Base-by-base conservation (phyloP, 2,797 vertebrate species). In the Pseudomugil gertrudae region DNA sequence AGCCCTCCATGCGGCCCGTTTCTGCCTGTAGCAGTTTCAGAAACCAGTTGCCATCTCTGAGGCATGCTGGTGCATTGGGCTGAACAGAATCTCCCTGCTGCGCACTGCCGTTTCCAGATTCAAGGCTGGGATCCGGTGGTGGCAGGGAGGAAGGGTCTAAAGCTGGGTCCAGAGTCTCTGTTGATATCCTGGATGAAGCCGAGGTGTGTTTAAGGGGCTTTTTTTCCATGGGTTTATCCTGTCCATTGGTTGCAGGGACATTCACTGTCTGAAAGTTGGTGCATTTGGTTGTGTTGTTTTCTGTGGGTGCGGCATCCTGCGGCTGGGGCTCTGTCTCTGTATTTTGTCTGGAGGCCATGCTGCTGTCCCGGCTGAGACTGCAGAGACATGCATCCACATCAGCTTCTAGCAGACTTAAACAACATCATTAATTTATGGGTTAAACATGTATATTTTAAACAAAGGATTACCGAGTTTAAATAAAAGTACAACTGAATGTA, bases 1-100 rank as follows among this genome's bases (percentile, higher is more conserved):
- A 99, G 68, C 98, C 98, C 79, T 99, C 97, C 88, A 99, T 95
- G 63, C 98, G 94, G 68, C 97, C 97, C 0, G 96, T 97, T 86
- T 99, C 98, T 0, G 97, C 97, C 91, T 98, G 96, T 80, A 99
- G 94, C 65, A 99, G 94, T 90, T 99, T 99, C 82, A 99, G 91
- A 86, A 99, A 99, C 98, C 97, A 99, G 86, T 96, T 97, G 27
- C 98, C 98, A 0, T 99, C 98, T 66, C 96, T 92, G 70, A 96
- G 93, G 84, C 98, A 99, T 27, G 83, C 75, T 30, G 82, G 90
- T 8, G 81, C 80, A 64, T 73, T 38, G 55, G 93, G 15, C 36
- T 78, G 95, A 1, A 90, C 71, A 0, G 91, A 82, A 65, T 96
- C 96, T 4, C 94, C 93, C 0, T 93, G 95, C 0, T 93, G 95